Evolutionary conservation across 1,140 invertebrate genomes (phyloP).

Genomic region (Lasioglossum albipes): DNA sequence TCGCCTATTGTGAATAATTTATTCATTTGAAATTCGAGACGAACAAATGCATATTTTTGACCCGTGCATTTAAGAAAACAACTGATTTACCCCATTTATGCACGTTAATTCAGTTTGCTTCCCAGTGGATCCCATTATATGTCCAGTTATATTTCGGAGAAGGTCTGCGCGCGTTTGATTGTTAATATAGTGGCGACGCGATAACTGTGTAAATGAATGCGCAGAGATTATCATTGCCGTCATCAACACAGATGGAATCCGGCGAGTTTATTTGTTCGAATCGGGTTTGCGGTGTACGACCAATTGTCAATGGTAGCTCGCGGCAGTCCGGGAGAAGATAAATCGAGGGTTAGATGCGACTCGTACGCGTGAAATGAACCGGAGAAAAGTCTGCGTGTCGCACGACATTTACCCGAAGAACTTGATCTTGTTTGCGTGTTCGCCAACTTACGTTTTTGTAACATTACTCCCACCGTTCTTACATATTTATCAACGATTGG

Average conservation of each 20-base stretch:
- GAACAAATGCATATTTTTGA: no score
- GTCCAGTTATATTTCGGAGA: neutral
- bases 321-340: neutral
- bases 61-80: no score
- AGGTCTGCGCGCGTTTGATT: neutral
- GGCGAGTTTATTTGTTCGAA: neutral
- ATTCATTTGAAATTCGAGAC: no score
- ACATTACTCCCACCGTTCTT: neutral
- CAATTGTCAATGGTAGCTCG: neutral
- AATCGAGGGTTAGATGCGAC: neutral
- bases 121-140: neutral
- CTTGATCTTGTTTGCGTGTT: neutral
- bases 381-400: slow-evolving; percentile 6
- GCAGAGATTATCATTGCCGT: slow-evolving; percentile 12
- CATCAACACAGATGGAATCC: neutral
- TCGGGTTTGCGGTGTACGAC: neutral
- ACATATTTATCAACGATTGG: slow-evolving; percentile 22
- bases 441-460: neutral
- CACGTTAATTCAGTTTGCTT: neutral
- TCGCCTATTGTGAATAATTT: no score
- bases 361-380: neutral
- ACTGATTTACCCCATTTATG: no score
- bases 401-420: neutral
- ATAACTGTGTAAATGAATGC: neutral
- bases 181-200: neutral